Evolutionary conservation across 2,888 invertebrate species (phyloP).

Genomic region (Siphonodentalium dalli): DNA sequence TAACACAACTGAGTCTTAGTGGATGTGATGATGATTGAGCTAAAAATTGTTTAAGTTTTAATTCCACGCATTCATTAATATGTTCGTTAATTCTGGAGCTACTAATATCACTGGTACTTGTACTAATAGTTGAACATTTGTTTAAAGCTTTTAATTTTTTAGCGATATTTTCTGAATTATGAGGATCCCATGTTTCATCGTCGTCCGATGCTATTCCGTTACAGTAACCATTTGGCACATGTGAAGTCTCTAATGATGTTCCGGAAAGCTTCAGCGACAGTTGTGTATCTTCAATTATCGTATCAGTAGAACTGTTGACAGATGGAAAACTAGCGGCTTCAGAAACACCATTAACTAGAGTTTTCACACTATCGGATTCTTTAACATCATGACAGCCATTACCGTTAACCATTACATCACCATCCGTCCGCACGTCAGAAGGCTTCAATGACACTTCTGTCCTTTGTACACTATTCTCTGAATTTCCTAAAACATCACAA

Average conservation of each 20-base stretch:
- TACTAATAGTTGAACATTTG: constrained; percentile 49
- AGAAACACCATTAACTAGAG: no score
- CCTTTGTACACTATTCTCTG: no score
- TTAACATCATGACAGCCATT: constrained; percentile 1
- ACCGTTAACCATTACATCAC: no score
- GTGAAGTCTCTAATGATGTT: no score
- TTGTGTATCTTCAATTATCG: constrained; percentile 59
- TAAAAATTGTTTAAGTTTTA: constrained; percentile 32
- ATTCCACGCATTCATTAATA: constrained; percentile 13
- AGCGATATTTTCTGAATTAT: constrained; percentile 20
- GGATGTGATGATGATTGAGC: constrained; percentile 28
- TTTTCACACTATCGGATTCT: no score
- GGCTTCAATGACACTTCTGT: no score
- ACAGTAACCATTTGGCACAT: no score
- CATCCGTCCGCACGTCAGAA: no score
- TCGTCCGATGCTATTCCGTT: constrained; percentile 2
- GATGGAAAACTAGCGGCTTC: no score
- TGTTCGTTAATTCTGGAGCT: constrained; percentile 46
- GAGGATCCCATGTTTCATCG: no score
- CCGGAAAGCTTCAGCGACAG: no score
- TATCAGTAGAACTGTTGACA: constrained; percentile 70
- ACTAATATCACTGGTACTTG: constrained; percentile 62
- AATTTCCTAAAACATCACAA: no score
- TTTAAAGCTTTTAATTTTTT: constrained; percentile 30
- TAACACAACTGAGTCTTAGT: constrained; percentile 19